These are phyloP conservation scores for Dissostichus mawsoni DNA, from an alignment of 2,113 vertebrate species.

Conservation along the genomic window DNA sequence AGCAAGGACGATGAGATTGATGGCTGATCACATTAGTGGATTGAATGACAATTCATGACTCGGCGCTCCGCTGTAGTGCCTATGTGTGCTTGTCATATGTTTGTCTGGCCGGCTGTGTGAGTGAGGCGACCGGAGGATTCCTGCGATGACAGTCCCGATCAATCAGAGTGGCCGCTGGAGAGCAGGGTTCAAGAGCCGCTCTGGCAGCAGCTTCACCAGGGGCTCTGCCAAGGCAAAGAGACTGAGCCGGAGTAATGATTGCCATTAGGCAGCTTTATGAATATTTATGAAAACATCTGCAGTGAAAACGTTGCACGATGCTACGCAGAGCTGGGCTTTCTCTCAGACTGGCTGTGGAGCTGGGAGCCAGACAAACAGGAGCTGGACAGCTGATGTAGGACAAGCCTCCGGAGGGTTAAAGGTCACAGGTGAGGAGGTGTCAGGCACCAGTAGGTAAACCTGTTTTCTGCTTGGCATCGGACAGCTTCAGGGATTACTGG, in stretches of 20 bases:
- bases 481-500: slow-evolving; percentile 1
- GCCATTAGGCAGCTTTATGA: slow-evolving; percentile 75
- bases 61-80: slow-evolving; percentile 3
- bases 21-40: slow-evolving; percentile 46
- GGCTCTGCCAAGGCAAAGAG: slow-evolving; percentile 69
- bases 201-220: slow-evolving; percentile 62
- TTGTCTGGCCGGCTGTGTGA: slow-evolving; percentile 38
- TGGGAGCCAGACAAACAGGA: not conserved
- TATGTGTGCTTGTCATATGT: slow-evolving; percentile 54
- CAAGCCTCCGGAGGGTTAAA: slow-evolving; percentile 39
- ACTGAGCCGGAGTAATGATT: slow-evolving; percentile 72
- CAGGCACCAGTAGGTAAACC: slow-evolving; percentile 47
- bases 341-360: slow-evolving; percentile 6
- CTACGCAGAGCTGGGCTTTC: not conserved
- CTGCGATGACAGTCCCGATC: slow-evolving; percentile 76
- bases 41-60: slow-evolving; percentile 42
- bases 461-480: slow-evolving; percentile 19
- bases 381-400: slow-evolving; percentile 24
- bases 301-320: slow-evolving; percentile 44
- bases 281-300: slow-evolving; percentile 81
- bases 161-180: slow-evolving; percentile 73
- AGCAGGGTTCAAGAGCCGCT: slow-evolving; percentile 68
- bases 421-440: slow-evolving; percentile 49
- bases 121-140: slow-evolving; percentile 51
- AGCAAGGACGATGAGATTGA: slow-evolving; percentile 36